Conservation (phyloP, 2,888 invertebrate species). For the Syrphus vitripennis region DNA sequence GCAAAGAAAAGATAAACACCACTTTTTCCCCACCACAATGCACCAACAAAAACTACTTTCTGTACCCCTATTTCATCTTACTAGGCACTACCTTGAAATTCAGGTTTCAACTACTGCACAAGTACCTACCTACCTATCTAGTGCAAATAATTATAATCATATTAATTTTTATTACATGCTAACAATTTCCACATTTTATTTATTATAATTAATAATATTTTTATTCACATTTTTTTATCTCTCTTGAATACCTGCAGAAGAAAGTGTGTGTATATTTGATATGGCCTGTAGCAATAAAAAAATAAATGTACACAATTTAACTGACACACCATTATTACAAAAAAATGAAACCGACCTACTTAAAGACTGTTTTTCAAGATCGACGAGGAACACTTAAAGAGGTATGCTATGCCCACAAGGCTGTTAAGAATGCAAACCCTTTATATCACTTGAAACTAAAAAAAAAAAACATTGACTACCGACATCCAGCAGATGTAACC, state of each 20-base stretch:
- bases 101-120: too few relatives aligned
- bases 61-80: too few relatives aligned
- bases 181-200: too few relatives aligned
- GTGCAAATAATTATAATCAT: too few relatives aligned
- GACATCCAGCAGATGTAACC: constrained; percentile 52
- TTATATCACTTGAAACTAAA: not conserved
- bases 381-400: constrained; percentile 1
- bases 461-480: not conserved
- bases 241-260: not conserved
- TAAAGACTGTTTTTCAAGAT: not conserved
- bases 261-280: not conserved
- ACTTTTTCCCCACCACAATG: too few relatives aligned
- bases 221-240: not conserved
- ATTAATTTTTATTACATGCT: too few relatives aligned
- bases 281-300: not conserved
- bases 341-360: constrained; percentile 9
- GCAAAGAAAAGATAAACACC: too few relatives aligned
- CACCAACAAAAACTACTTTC: too few relatives aligned
- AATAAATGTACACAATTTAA: not conserved
- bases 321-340: not conserved
- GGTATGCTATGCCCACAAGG: not conserved
- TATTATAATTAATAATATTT: not conserved
- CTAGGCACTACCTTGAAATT: too few relatives aligned
- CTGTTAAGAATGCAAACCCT: not conserved
- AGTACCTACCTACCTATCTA: too few relatives aligned